Base-by-base conservation (phyloP, 2,797 vertebrate species). In the Paramormyrops hopkinsi region DNA sequence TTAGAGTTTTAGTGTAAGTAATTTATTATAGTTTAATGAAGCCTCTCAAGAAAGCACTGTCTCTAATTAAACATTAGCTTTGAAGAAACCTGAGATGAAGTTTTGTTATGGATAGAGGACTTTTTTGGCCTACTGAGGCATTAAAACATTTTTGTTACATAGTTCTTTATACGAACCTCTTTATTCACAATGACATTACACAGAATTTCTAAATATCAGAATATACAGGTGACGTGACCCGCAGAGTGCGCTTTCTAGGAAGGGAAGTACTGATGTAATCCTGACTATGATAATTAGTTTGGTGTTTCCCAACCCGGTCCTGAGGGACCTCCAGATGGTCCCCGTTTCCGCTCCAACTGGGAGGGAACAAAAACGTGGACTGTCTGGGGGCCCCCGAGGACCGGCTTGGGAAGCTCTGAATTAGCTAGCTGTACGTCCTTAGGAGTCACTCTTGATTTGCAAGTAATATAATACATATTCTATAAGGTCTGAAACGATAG, bases 1-100 rank as follows among this genome's bases (percentile, higher is more conserved):
- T 91, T 92, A 44, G 83, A 46, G 90, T 87, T 86, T 90, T 86
- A 92, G 89, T 89, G 48, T 54, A 92, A 87, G 89, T 88, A 92
- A 91, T 93, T 93, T 93, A 48, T 90, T 14, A 2, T 59, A 79
- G 89, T 54, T 92, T 90, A 91, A 90, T 5, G 17, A 88, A 86
- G 25, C 73, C 33, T 46, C 79, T 41, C 86, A 88, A 89, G 69
- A 50, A 79, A 88, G 53, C 54, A 46, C 17, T 87, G 22, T 91
- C 91, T 37, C 48, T 90, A 92, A 88, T 53, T 89, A 82, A 86
- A 84, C 83, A 87, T 44, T 86, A 89, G 90, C 69, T 90, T 37
- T 88, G 53, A 54, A 92, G 89, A 91, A 90, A 90, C 69, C 76
- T n/a, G 17, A 89, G 88, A 92, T 92, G 86, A 90, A 91, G 90